Evolutionary conservation across 2,113 vertebrate species (phyloP).

Genomic region (Grammomys surdaster): DNA sequence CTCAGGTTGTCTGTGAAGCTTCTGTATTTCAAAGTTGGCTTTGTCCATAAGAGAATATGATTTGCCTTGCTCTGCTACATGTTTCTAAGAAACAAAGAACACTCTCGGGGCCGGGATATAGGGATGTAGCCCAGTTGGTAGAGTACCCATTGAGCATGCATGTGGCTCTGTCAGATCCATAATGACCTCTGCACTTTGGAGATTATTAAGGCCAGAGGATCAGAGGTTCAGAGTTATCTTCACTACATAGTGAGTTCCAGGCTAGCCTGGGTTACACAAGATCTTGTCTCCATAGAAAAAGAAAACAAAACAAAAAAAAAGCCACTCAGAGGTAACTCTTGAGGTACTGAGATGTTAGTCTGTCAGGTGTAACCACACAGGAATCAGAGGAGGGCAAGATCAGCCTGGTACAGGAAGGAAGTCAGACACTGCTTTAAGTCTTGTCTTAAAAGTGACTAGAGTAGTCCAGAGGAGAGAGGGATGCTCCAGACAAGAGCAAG

Average conservation of each 20-base stretch:
- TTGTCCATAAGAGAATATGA: not conserved
- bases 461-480: not conserved
- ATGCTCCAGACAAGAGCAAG: not conserved
- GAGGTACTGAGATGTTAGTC: not conserved
- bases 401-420: not conserved
- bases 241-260: not conserved
- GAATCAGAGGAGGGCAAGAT: constrained; percentile 1
- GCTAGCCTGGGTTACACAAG: not conserved
- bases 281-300: not conserved
- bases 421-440: not conserved
- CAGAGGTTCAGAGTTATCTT: not conserved
- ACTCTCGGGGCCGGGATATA: not conserved
- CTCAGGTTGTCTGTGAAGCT: not conserved
- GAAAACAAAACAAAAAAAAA: not conserved
- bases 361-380: not conserved
- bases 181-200: not conserved
- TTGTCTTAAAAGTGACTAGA: not conserved
- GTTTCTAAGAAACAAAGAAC: not conserved
- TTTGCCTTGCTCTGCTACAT: not conserved
- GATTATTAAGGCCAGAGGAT: not conserved
- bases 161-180: not conserved
- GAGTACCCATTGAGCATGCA: not conserved
- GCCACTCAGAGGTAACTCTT: not conserved
- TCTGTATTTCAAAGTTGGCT: not conserved
- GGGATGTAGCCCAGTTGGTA: not conserved